These are phyloP conservation scores for Coenobita brevimanus DNA, from an alignment of 1,140 invertebrate genomes.

Conservation along the genomic window DNA sequence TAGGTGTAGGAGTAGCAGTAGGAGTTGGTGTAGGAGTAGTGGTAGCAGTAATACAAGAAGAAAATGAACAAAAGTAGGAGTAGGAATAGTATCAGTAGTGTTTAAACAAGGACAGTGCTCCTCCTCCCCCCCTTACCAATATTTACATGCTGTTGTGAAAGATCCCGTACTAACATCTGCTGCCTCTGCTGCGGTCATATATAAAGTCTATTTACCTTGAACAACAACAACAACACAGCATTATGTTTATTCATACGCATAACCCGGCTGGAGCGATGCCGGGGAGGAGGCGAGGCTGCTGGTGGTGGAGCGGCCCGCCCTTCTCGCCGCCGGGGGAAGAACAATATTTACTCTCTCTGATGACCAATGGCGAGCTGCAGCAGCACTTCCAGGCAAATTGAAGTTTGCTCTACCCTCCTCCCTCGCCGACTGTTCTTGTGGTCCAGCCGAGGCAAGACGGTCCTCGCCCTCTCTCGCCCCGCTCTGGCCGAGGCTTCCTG, in stretches of 20 bases:
- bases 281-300: conserved; percentile 14
- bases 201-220: conserved; percentile 64
- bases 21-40: too few species aligned
- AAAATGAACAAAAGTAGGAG: too few species aligned
- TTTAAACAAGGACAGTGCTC: conserved; percentile 33
- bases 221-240: conserved; percentile 56
- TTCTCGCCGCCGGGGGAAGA: conserved; percentile 51
- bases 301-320: conserved; percentile 30
- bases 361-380: conserved; percentile 64
- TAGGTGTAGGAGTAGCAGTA: too few species aligned
- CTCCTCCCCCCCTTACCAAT: conserved; percentile 8
- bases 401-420: conserved; percentile 61
- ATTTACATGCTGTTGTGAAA: conserved; percentile 31
- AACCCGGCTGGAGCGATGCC: conserved; percentile 61
- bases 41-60: too few species aligned
- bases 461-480: conserved; percentile 52
- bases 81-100: too few species aligned
- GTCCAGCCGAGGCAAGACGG: conserved; percentile 51
- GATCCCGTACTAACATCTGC: conserved; percentile 46
- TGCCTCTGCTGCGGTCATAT: conserved; percentile 35
- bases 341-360: conserved; percentile 65
- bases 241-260: conserved; percentile 66
- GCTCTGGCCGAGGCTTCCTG: conserved; percentile 40
- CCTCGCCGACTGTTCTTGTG: conserved; percentile 64
- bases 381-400: conserved; percentile 66